A percentile compares a stretch with the other conserved stretches of the same genome.
Conservation (phyloP, 1,140 invertebrate genomes). For the Lepidostoma basale region DNA sequence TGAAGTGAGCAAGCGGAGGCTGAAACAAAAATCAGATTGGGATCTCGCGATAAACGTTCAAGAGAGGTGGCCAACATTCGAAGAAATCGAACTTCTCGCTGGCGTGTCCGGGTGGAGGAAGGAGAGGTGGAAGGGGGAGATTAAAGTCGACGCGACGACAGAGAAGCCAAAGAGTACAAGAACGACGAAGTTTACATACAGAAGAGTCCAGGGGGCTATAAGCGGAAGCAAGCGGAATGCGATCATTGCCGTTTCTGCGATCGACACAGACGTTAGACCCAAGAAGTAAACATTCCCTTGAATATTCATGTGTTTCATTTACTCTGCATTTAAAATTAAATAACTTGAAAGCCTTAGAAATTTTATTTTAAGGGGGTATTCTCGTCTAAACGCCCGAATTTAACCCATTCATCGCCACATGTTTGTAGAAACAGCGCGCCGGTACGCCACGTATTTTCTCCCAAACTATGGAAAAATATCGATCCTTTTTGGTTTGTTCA, state of each 20-base stretch:
- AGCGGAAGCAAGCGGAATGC: slow-evolving; percentile 43
- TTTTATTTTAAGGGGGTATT: too few relatives aligned
- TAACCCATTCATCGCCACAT: too few relatives aligned
- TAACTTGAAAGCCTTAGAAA: too few relatives aligned
- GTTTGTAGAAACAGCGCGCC: too few relatives aligned
- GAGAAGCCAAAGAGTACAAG: slow-evolving; percentile 37
- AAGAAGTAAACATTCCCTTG: slow-evolving; percentile 28
- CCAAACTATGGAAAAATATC: too few relatives aligned
- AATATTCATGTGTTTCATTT: not conserved
- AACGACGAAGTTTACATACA: slow-evolving; percentile 40
- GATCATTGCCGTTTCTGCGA: slow-evolving; percentile 43
- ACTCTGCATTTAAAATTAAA: slow-evolving; percentile 6
- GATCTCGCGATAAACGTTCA: slow-evolving; percentile 2
- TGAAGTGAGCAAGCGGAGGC: not conserved
- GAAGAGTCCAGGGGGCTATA: slow-evolving; percentile 36
- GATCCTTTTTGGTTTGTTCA: too few relatives aligned
- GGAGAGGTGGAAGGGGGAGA: slow-evolving; percentile 35
- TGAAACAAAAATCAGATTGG: not conserved
- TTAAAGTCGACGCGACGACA: slow-evolving; percentile 10
- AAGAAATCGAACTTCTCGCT: slow-evolving; percentile 41
- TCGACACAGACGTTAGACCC: slow-evolving; percentile 34
- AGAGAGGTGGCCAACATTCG: slow-evolving; percentile 42
- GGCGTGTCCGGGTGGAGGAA: slow-evolving; percentile 43
- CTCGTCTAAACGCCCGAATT: too few relatives aligned
- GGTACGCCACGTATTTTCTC: too few relatives aligned